Conservation (phyloP, 2,797 vertebrate species). For the Chromis chromis region DNA sequence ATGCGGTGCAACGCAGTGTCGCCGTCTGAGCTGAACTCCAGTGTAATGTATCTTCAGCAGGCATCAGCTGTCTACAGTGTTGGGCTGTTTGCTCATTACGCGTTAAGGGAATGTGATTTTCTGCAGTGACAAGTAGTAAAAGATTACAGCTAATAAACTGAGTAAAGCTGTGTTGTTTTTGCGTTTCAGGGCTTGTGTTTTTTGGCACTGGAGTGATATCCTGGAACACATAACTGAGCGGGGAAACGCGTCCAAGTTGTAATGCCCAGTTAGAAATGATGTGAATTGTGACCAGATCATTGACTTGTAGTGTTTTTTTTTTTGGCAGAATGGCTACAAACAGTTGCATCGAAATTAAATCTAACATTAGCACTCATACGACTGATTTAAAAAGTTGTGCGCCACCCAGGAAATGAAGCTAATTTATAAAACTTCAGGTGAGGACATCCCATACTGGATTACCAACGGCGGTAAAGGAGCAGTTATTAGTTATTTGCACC, state of each 20-base stretch:
- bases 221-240: no score
- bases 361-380: neutral
- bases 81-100: neutral
- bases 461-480: no score
- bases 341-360: neutral
- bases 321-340: neutral
- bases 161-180: neutral
- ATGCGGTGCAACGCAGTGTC: conserved; percentile 31
- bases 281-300: neutral
- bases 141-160: neutral
- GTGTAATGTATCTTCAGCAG: neutral
- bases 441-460: no score
- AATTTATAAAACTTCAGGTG: no score
- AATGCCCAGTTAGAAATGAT: neutral
- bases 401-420: no score
- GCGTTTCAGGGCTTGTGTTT: neutral
- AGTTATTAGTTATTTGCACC: no score
- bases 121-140: neutral
- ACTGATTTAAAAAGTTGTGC: neutral
- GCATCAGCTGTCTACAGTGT: conserved; percentile 5
- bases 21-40: conserved; percentile 11
- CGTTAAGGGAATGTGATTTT: neutral
- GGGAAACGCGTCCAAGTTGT: no score
- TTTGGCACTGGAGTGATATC: neutral
- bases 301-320: neutral